These are phyloP conservation scores for Myripristis jacobus DNA, from an alignment of 2,797 vertebrate species.

Conservation along the genomic window DNA sequence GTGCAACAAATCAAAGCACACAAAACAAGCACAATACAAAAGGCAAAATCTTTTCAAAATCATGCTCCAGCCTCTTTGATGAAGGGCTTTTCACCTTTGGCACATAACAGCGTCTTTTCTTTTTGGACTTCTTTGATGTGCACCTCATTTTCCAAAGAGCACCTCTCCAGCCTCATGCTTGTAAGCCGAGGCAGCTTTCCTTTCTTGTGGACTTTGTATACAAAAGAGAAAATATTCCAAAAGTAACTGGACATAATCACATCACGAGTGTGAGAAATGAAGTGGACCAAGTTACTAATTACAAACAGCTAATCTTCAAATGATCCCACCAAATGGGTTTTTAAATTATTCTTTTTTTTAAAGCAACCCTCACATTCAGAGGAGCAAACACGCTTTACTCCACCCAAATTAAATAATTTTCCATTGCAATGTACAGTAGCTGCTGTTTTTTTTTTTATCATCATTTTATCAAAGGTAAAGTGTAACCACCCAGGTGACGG, in stretches of 20 bases:
- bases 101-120: no score
- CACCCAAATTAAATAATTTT: constrained; percentile 1
- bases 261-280: not conserved
- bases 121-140: no score
- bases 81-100: no score
- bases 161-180: no score
- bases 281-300: no score
- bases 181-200: no score
- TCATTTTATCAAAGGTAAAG: constrained; percentile 27
- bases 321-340: not conserved
- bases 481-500: constrained; percentile 30
- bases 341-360: not conserved
- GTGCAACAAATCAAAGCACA: no score
- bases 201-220: no score
- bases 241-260: constrained; percentile 6
- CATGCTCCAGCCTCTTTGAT: no score
- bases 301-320: constrained; percentile 6
- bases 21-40: not conserved
- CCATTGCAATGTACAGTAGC: not conserved
- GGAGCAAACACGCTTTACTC: constrained; percentile 5
- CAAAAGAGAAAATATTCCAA: not conserved
- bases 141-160: no score
- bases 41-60: no score
- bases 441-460: constrained; percentile 19
- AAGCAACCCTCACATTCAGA: constrained; percentile 9